Percentiles rank a stretch among this genome's conserved stretches.
These are phyloP conservation scores for human DNA, from an alignment of 2,113 vertebrate species.

Conservation along the genomic window GRCh38 chr1:159172001-159172500, in stretches of 20 bases:
- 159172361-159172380: background rate
- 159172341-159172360: constrained; percentile 68
- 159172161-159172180: constrained; percentile 70
- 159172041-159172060: background rate
- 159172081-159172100: background rate
- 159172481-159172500: constrained; percentile 41
- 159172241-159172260: constrained; percentile 70
- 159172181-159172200: constrained; percentile 69
- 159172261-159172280: constrained; percentile 76
- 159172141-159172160: constrained; percentile 52
- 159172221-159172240: constrained; percentile 77
- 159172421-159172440: constrained; percentile 71
- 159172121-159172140: background rate
- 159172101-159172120: background rate
- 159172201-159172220: constrained; percentile 69
- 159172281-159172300: constrained; percentile 70
- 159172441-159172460: constrained; percentile 49
- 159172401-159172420: constrained; percentile 48
- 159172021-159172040: constrained; percentile 63
- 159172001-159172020: constrained; percentile 49
- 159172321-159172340: constrained; percentile 61
- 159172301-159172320: constrained; percentile 61
- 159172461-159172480: constrained; percentile 75
- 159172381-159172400: constrained; percentile 33
- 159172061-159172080: constrained; percentile 14